Evolutionary conservation across 2,888 invertebrate genomes (phyloP), one percentile per base, ranked within the genome.

Genomic region (Aspidiotus rigidus): DNA sequence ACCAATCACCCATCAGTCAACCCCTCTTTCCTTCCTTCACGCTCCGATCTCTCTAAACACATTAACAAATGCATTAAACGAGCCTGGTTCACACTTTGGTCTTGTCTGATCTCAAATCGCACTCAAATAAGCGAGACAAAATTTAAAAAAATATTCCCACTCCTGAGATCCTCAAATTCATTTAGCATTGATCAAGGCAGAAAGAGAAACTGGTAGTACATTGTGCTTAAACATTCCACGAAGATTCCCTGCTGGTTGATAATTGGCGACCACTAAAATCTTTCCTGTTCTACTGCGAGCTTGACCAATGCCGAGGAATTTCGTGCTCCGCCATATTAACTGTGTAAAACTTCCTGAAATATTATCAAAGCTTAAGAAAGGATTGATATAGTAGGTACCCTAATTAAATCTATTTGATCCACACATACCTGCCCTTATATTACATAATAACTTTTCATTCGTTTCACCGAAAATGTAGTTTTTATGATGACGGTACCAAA

Each of bases 181-280:
- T 28, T 28, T 28, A 28, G 1, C 28, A 28, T 28, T 28, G 28
- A 28, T 28, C 5, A 5, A 28, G 28, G 28, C 28, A 28, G 28
- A 28, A 28, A 28, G 5, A 28, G 28, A 28, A 28, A 28, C 28
- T 28, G 69, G 69, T 13, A 49, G 28, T 28, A 92, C 90, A 79
- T 92, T 92, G 69, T 83, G 81, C 75, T 86, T 83, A 77, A 89
- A 91, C 39, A 82, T 82, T 8, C 89, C 89, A 1, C 86, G 84
- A 49, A 84, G 77, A 78, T 92, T 92, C 40, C 89, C 93, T 0
- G 89, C 85, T 0, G 92, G 91, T 54, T 85, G 83, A 77, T 92
- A 93, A 79, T 89, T 89, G 15, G 89, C 90, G 1, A 92, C 92
- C 0, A 92, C 90, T 72, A 90, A 86, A 60, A 89, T 82, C 76